Evolutionary conservation across 2,113 vertebrate genomes (phyloP).

Genomic region (Mystacornis crossleyi): DNA sequence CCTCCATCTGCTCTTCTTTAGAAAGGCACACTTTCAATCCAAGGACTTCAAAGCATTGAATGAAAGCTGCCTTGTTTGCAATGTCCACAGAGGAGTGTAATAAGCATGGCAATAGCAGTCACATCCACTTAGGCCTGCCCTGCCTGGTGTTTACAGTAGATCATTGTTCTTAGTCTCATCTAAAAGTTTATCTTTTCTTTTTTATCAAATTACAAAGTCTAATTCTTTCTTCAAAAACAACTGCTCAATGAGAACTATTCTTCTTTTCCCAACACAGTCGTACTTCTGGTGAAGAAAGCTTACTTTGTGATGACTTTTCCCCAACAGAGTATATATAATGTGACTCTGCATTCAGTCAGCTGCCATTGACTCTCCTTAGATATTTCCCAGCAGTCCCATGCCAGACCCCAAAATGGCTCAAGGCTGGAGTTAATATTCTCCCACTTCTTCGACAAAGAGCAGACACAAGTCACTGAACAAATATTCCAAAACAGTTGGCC

Average conservation of each 20-base stretch:
- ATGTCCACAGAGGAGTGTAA: background rate
- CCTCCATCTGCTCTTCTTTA: background rate
- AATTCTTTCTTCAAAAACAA: background rate
- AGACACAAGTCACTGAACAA: background rate
- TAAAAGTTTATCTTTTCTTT: background rate
- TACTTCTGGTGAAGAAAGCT: background rate
- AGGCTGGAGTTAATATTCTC: background rate
- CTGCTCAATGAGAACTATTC: background rate
- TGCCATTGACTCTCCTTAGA: background rate
- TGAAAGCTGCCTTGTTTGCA: background rate
- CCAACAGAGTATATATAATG: background rate
- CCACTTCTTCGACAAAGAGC: background rate
- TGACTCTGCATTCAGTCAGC: background rate
- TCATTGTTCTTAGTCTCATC: background rate
- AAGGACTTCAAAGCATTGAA: background rate
- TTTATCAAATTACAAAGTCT: background rate
- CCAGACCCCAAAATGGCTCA: background rate
- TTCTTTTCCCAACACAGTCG: background rate
- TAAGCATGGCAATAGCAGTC: background rate
- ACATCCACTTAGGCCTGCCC: background rate
- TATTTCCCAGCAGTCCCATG: background rate
- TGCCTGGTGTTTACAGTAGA: background rate
- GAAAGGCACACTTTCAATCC: background rate
- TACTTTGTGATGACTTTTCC: background rate
- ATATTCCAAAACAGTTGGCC: background rate